Evolutionary conservation across 30 jellyfish, hydroid and myxozoan genomes (phyloP), one percentile per base, ranked within the genome.

Genomic region (Aurelia aurita complex sp. Pacific): DNA sequence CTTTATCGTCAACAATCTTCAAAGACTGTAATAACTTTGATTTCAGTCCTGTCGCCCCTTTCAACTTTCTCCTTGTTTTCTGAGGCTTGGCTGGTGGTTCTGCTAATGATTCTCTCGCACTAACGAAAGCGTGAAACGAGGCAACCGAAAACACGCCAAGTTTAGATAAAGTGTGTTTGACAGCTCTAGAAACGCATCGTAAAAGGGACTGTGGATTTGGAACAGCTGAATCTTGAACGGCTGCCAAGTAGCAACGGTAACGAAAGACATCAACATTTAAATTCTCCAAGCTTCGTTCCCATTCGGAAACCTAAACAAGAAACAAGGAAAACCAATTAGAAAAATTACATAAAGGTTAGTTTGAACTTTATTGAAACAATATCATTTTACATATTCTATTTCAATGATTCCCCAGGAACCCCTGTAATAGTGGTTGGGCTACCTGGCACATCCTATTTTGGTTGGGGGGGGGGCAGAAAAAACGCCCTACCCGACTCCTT

Each of bases 71-170:
- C 52, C 88, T 75, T 42, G 87, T 18, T 63, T 93, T 88, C 50
- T 67, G 86, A 12, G 85, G 68, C 67, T 91, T 84, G 34, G 46
- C 94, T 4, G 95, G 88, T 14, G 96, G 91, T 2, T 76, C 96
- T 17, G 90, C 51, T 57, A 82, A 51, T 15, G 92, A 75, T 38
- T 85, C 92, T 72, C 94, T 35, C 19, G 83, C 97, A 43, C 90
- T 64, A 46, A 94, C 89, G 72, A 55, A 94, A 10, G 99, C 96
- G 86, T 88, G 94, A 69, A 94, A 94, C 9, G 99, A 94, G 10
- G 97, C 96, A 13, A 89, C 97, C 15, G 99, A 94, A 68, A 94
- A 94, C 17, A 94, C 88, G 66, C 99, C 97, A 32, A 94, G 90
- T 61, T 94, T 94, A 13, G 97, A 84, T 35, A 94, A 77, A 10